These are phyloP conservation scores for Trichonephila clavata DNA, from an alignment of 1,140 invertebrate genomes.

Conservation along the genomic window DNA sequence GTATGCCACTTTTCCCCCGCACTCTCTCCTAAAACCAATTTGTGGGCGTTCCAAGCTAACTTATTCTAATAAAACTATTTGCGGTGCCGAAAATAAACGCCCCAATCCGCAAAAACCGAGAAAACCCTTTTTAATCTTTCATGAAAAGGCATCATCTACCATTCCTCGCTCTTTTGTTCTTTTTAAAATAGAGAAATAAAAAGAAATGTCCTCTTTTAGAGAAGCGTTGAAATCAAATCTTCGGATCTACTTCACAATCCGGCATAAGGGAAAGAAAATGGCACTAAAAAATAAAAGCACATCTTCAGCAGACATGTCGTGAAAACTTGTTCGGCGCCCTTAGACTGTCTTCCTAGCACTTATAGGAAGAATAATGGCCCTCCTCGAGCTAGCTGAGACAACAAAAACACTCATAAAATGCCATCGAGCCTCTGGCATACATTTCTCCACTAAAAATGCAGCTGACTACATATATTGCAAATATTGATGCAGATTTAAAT, in stretches of 20 bases:
- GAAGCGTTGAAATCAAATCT: slow-evolving; percentile 17
- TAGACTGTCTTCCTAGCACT: slow-evolving; percentile 14
- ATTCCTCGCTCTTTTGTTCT: neutral
- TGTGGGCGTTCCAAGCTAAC: no score
- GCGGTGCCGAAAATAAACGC: neutral
- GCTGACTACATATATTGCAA: neutral
- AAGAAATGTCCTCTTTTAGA: neutral
- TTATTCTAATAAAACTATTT: no score
- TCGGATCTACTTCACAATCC: neutral
- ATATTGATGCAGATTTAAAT: slow-evolving; percentile 34
- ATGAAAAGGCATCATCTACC: neutral
- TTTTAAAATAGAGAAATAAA: neutral
- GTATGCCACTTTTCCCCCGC: no score
- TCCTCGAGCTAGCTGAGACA: slow-evolving; percentile 4
- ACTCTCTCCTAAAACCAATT: no score
- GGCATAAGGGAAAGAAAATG: neutral
- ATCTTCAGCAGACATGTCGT: slow-evolving; percentile 20
- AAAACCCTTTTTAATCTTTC: slow-evolving; percentile 21
- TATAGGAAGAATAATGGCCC: slow-evolving; percentile 7
- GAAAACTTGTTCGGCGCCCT: slow-evolving; percentile 31
- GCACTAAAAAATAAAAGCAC: neutral
- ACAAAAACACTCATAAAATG: slow-evolving; percentile 49
- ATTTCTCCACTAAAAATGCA: neutral
- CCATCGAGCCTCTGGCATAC: neutral
- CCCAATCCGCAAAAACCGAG: neutral